Conservation (phyloP, 2,797 vertebrate species). For the Dendrocincla fuliginosa region DNA sequence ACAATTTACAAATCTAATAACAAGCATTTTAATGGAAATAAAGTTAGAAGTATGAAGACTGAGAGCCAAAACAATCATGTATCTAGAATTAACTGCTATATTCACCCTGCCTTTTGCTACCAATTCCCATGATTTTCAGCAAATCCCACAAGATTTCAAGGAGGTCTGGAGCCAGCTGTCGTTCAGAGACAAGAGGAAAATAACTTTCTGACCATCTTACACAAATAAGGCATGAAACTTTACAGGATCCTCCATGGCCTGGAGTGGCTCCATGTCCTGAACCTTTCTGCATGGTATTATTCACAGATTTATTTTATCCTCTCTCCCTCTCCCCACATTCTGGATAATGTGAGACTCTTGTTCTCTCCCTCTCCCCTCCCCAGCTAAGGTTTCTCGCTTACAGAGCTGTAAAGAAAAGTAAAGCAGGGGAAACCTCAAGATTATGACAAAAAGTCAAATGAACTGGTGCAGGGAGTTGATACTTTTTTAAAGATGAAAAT, state of each 20-base stretch:
- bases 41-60: not conserved
- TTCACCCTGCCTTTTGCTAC: not conserved
- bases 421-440: not conserved
- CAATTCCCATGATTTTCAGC: not conserved
- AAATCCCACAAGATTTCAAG: not conserved
- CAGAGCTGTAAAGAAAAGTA: not conserved
- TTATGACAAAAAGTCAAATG: not conserved
- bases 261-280: not conserved
- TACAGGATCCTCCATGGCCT: not conserved
- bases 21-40: not conserved
- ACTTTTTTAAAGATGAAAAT: not conserved
- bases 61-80: not conserved
- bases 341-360: not conserved
- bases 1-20: not conserved
- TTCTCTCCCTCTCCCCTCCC: not conserved
- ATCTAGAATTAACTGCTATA: not conserved
- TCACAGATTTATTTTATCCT: not conserved
- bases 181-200: slow-evolving; percentile 14
- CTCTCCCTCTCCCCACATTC: not conserved
- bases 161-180: not conserved
- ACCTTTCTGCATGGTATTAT: not conserved
- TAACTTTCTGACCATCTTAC: not conserved
- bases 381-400: not conserved
- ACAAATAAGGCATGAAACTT: slow-evolving; percentile 5
- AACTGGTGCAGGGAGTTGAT: not conserved